Conservation (phyloP, 2,888 invertebrate genomes). For the Aspidiotus destructor region DNA sequence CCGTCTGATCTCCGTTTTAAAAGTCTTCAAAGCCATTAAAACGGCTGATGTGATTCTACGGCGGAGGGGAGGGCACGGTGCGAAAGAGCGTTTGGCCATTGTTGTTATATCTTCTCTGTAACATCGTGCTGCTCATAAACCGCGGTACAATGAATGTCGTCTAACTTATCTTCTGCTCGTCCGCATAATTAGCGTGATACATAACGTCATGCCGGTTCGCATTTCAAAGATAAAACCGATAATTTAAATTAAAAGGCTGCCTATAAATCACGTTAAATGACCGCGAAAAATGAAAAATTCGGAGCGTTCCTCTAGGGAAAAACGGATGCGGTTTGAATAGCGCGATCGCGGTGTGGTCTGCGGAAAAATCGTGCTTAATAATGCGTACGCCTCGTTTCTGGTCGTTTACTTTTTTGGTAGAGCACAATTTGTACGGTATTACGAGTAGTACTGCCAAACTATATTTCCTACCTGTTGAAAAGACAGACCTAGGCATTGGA, state of each 20-base stretch:
- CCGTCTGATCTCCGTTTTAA: neutral
- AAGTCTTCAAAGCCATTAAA: neutral
- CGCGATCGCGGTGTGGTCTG: too few relatives aligned
- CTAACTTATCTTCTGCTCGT: neutral
- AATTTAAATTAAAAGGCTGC: conserved; percentile 27
- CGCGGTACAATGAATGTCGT: conserved; percentile 10
- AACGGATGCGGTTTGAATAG: neutral
- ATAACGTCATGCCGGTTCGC: conserved; percentile 27
- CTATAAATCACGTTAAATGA: conserved; percentile 2
- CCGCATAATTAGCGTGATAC: conserved; percentile 24
- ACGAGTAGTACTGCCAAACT: too few relatives aligned
- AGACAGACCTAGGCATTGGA: too few relatives aligned
- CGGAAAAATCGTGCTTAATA: too few relatives aligned
- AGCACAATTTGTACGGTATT: too few relatives aligned
- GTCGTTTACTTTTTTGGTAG: too few relatives aligned
- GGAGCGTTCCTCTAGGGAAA: neutral
- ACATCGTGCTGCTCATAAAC: neutral
- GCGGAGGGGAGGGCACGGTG: neutral
- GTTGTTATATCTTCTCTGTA: neutral
- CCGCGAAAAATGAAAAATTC: conserved; percentile 4
- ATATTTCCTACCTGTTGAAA: too few relatives aligned
- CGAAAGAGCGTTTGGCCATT: conserved; percentile 3
- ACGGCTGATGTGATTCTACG: neutral
- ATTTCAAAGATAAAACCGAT: conserved; percentile 20
- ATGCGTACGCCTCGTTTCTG: too few relatives aligned